These are phyloP conservation scores for Tokudaia tokunoshimensis DNA, from an alignment of 2,797 vertebrate species.

Conservation along the genomic window DNA sequence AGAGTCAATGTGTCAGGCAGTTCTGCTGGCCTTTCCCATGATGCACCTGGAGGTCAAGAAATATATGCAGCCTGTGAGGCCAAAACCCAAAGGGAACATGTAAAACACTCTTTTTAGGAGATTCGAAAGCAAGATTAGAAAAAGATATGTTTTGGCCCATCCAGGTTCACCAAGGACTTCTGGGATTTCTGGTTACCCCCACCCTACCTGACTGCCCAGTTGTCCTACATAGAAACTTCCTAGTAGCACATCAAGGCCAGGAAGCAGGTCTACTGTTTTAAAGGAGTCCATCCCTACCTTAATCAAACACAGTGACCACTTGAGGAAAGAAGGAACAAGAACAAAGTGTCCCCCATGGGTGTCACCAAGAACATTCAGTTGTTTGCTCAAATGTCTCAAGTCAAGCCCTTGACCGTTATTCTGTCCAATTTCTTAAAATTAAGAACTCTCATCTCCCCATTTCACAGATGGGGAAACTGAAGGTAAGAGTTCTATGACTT, in stretches of 20 bases:
- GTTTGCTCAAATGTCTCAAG: neutral
- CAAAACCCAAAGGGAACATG: slow-evolving; percentile 42
- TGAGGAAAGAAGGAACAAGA: neutral
- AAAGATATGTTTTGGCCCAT: neutral
- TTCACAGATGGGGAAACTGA: slow-evolving; percentile 45
- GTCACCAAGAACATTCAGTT: neutral
- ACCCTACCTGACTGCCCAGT: neutral
- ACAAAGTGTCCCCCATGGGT: neutral
- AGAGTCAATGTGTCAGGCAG: neutral
- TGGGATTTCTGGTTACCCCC: neutral
- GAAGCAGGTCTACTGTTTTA: neutral
- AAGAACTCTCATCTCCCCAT: neutral
- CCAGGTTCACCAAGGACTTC: slow-evolving; percentile 11
- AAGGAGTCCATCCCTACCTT: neutral
- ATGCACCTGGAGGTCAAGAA: neutral
- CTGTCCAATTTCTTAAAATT: neutral
- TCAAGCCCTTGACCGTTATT: neutral
- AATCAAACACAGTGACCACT: neutral
- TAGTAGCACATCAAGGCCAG: neutral
- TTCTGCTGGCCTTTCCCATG: neutral
- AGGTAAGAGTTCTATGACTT: neutral
- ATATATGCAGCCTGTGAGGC: neutral
- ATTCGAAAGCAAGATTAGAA: slow-evolving; percentile 35
- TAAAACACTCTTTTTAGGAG: neutral
- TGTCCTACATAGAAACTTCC: neutral